Percentiles rank a stretch among this genome's conserved stretches.
These are phyloP conservation scores for Crocidura indochinensis DNA, from an alignment of 2,797 vertebrate genomes.

Conservation along the genomic window DNA sequence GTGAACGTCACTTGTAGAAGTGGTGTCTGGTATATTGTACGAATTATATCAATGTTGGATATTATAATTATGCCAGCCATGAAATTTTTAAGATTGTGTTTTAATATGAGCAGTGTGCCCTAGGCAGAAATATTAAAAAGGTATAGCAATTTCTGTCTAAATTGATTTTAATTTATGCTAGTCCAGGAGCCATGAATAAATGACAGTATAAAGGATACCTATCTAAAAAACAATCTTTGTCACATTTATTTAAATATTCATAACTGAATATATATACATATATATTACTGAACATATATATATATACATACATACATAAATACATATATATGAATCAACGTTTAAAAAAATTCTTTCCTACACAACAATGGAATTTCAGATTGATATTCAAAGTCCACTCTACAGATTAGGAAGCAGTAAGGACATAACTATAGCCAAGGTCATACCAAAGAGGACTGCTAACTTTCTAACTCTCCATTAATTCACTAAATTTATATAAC, in stretches of 20 bases:
- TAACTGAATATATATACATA: constrained; percentile 5
- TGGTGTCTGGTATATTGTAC: not conserved
- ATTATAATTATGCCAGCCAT: constrained; percentile 39
- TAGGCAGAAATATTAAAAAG: constrained; percentile 13
- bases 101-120: not conserved
- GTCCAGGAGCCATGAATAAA: not conserved
- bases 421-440: not conserved
- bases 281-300: not conserved
- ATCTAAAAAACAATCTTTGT: constrained; percentile 41
- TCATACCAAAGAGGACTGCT: constrained; percentile 33
- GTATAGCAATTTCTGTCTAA: constrained; percentile 1
- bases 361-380: constrained; percentile 10
- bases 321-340: not conserved
- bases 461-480: not conserved
- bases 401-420: constrained; percentile 23
- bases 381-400: constrained; percentile 38
- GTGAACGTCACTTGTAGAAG: not conserved
- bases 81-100: constrained; percentile 16
- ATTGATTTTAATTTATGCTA: constrained; percentile 2
- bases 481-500: constrained; percentile 33
- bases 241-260: constrained; percentile 28
- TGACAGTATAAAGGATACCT: not conserved
- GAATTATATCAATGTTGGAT: not conserved
- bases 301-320: not conserved
- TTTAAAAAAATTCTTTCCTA: constrained; percentile 41